Percentiles rank a stretch among this genome's conserved stretches.
These are phyloP conservation scores for Pristionchus maxplancki DNA, from an alignment of 2,888 invertebrate genomes.

Conservation along the genomic window DNA sequence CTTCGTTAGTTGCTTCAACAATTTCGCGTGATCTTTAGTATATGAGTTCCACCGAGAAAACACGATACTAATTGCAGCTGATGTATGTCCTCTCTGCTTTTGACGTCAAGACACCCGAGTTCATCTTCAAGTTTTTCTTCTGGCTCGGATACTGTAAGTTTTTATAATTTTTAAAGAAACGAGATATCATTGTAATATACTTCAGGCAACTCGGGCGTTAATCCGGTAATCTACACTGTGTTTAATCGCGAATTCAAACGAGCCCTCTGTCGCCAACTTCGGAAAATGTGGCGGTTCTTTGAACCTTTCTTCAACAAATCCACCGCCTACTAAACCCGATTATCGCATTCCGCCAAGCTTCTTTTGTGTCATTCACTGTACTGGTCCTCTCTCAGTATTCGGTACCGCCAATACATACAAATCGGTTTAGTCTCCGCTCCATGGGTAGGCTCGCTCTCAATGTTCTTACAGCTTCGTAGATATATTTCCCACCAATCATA, in stretches of 20 bases:
- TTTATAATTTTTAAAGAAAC: conserved; percentile 81
- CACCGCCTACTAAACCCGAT: conserved; percentile 15
- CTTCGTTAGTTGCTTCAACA: conserved; percentile 82
- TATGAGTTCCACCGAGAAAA: background rate
- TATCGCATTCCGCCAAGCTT: background rate
- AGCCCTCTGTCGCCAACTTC: conserved; percentile 74
- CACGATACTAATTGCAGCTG: conserved; percentile 77
- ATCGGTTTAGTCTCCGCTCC: background rate
- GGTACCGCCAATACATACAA: background rate
- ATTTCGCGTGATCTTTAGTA: background rate
- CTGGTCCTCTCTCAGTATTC: conserved; percentile 11
- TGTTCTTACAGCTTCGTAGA: background rate
- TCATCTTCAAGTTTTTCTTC: conserved; percentile 77
- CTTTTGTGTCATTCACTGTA: conserved; percentile 25
- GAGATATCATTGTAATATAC: background rate
- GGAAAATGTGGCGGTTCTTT: conserved; percentile 61
- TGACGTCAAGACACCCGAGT: conserved; percentile 75
- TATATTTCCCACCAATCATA: background rate
- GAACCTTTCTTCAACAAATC: conserved; percentile 52
- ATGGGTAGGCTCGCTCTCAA: background rate
- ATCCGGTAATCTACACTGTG: conserved; percentile 76
- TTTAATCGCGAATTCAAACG: conserved; percentile 77
- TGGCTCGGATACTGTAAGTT: conserved; percentile 97
- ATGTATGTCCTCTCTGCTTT: conserved; percentile 79
- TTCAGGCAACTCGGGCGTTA: conserved; percentile 76